Evolutionary conservation across 2,797 vertebrate genomes (phyloP).

Genomic region (Lithobates pipiens): DNA sequence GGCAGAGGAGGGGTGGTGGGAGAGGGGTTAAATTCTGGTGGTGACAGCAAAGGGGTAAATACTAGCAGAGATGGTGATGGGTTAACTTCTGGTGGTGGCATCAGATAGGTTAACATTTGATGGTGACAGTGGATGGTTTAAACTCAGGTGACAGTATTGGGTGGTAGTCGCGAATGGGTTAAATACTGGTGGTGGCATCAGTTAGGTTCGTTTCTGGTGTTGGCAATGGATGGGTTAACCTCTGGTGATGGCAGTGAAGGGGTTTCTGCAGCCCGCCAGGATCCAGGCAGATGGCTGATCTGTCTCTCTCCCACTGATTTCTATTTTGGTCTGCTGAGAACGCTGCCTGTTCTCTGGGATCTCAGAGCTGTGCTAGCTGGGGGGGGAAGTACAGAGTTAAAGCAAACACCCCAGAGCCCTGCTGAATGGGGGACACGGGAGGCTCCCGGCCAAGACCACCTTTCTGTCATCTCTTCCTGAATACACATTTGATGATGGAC

Average conservation of each 20-base stretch:
- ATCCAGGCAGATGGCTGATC: constrained; percentile 51
- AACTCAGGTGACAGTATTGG: too few species aligned
- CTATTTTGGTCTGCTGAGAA: constrained; percentile 49
- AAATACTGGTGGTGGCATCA: too few species aligned
- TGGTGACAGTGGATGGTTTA: too few species aligned
- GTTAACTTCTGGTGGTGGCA: too few species aligned
- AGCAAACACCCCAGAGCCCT: not conserved
- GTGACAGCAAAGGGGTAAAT: too few species aligned
- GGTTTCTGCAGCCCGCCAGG: constrained; percentile 29
- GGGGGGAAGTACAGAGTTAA: not conserved
- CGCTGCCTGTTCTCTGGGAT: constrained; percentile 28
- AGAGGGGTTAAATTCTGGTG: too few species aligned
- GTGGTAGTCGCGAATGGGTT: too few species aligned
- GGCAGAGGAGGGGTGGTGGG: too few species aligned
- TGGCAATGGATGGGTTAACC: not conserved
- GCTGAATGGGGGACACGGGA: not conserved
- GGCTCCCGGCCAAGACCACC: not conserved
- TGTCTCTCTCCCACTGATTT: constrained; percentile 58
- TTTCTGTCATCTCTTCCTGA: not conserved
- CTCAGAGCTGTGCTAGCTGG: not conserved
- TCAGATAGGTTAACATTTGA: too few species aligned
- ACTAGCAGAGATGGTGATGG: too few species aligned
- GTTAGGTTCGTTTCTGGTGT: too few species aligned
- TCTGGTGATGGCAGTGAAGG: not conserved
- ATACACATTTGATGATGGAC: too few species aligned